These are phyloP conservation scores for Drosophila subsilvestris DNA, from an alignment of 2,888 invertebrate species.

Conservation along the genomic window DNA sequence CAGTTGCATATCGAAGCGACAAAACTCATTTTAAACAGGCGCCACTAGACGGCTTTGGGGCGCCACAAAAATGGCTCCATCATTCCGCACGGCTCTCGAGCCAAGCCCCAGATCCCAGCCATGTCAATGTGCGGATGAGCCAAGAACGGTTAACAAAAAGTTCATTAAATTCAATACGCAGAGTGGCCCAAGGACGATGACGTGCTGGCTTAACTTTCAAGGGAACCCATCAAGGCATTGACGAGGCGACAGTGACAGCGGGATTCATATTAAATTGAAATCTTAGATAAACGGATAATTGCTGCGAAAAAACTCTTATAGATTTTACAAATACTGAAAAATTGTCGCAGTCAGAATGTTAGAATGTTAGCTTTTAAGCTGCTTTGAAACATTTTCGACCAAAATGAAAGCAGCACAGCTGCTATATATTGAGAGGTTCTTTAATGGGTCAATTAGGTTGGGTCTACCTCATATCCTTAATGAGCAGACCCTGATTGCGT, in stretches of 20 bases:
- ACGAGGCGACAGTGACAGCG: constrained; percentile 4
- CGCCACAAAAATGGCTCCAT: constrained; percentile 63
- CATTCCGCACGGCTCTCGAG: constrained; percentile 12
- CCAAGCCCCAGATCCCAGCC: constrained; percentile 7
- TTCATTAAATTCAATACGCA: constrained; percentile 53
- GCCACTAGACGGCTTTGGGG: constrained; percentile 55
- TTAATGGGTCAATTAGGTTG: constrained; percentile 44
- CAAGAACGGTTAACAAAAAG: constrained; percentile 35
- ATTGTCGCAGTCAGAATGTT: too few species aligned
- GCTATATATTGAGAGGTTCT: constrained; percentile 5
- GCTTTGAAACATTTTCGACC: too few species aligned
- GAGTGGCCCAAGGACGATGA: constrained; percentile 43
- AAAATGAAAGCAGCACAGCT: too few species aligned
- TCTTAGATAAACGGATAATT: constrained; percentile 33
- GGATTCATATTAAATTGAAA: constrained; percentile 39
- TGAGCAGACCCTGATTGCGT: constrained; percentile 21
- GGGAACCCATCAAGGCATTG: constrained; percentile 19
- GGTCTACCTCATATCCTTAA: constrained; percentile 18
- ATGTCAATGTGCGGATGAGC: constrained; percentile 46
- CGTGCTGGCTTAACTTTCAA: constrained; percentile 30
- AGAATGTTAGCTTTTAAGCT: too few species aligned
- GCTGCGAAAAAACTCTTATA: constrained; percentile 4
- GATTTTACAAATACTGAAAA: not conserved
- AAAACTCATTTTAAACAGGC: constrained; percentile 61
- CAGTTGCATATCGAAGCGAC: constrained; percentile 59